Percentiles rank a stretch among this genome's conserved stretches.
Conservation (phyloP, 2,797 vertebrate species). For the Buphagus erythrorhynchus region DNA sequence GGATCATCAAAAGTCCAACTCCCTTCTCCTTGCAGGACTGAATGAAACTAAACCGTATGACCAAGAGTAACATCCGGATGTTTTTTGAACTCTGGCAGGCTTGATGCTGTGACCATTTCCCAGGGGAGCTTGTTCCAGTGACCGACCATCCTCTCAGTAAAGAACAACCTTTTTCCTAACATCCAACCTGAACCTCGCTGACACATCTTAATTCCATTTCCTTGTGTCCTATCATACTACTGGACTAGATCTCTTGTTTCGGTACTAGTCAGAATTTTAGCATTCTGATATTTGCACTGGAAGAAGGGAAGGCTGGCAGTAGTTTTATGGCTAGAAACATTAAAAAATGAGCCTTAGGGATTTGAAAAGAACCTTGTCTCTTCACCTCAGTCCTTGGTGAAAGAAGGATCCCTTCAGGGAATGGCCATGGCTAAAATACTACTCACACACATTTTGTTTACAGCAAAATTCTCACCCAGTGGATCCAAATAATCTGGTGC, state of each 20-base stretch:
- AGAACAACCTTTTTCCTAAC: neutral
- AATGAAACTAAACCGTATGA: neutral
- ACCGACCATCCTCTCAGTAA: neutral
- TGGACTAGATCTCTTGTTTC: neutral
- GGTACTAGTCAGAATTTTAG: neutral
- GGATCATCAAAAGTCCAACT: neutral
- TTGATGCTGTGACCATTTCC: neutral
- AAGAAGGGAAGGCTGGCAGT: neutral
- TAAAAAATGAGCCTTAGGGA: neutral
- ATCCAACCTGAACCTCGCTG: neutral
- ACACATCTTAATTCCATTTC: neutral
- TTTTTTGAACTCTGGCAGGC: neutral
- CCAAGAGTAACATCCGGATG: neutral
- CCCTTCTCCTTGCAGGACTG: neutral
- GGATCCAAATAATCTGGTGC: neutral
- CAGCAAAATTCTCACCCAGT: neutral
- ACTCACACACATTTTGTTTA: neutral
- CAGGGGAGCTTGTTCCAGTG: neutral
- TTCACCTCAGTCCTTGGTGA: neutral
- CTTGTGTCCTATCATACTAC: neutral
- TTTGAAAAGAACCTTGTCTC: neutral
- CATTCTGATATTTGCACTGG: neutral
- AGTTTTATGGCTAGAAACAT: neutral
- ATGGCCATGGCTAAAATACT: neutral
- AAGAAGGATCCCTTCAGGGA: neutral